Base-by-base conservation (phyloP, 2,113 vertebrate genomes). In the Oostethus manadensis region DNA sequence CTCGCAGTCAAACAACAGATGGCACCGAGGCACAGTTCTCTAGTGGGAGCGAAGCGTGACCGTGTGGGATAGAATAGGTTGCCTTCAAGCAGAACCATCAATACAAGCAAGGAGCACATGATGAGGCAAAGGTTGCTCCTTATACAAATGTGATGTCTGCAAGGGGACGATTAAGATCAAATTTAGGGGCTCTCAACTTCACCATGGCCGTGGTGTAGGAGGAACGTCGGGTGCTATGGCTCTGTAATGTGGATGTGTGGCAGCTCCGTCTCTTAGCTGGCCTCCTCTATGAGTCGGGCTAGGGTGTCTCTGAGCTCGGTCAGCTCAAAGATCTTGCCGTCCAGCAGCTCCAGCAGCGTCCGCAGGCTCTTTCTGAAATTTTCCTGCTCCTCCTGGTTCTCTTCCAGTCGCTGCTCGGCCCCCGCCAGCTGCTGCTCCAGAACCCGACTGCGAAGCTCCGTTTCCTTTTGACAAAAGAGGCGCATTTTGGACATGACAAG, bases 301-400 rank as follows among this genome's bases (percentile, higher is more conserved):
- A 98, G 87, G 77, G 92, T 99, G 91, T 98, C 94, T 83, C 95
- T 90, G 83, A 98, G 92, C 87, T 97, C 97, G 58, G 95, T 93
- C 87, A 99, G 91, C 93, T 98, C 95, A 88, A 99, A 98, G 90
- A 98, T 98, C 92, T 99, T 99, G 73, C 94, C 95, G 56, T 99
- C 96, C 86, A 99, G 90, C 80, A 98, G 90, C 91, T 98, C 96
- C 92, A 98, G 92, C 90, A 99, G 91, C 47, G 94, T 96, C 90
- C 95, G 94, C 89, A 99, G 93, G 84, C 94, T 96, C 93, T 95
- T 96, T 80, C 93, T 92, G 89, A 99, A 97, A 78, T 90, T 93
- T 90, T 98, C 94, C 87, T 99, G 94, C 78, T 97, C 94, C 63
- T 92, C 93, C 79, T 98, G 97, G 90, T 93, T 98, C 85, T 94